Base-by-base conservation (phyloP, 2,888 invertebrate species). In the Spodoptera exigua region DNA sequence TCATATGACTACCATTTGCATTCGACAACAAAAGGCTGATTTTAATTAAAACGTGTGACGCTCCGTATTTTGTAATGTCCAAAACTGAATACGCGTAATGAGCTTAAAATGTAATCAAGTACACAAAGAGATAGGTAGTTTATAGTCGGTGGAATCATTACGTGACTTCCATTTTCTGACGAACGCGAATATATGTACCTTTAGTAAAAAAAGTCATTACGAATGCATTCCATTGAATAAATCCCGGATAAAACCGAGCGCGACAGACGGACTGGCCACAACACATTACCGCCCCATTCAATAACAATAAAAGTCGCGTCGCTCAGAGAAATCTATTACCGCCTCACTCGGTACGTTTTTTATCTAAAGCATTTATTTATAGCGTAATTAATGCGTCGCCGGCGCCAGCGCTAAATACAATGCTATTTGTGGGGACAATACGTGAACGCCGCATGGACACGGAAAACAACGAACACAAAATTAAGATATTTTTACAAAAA, bases 361-460 rank as follows among this genome's bases (percentile, higher is more conserved):
- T 74, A 79, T 74, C 70, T 75, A 73, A 79, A 79, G 69, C 73
- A 75, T 74, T 80, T 84, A 85, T 85, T 84, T 85, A 84, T 83
- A 85, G 82, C 72, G 80, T 84, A 85, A 85, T 84, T 85, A 84
- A 84, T 85, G 84, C 75, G 84, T 83, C 80, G 76, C 76, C 82
- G 81, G 83, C 84, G 84, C 84, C 82, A 76, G 70, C 66, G 73
- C 71, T 81, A 77, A 81, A 81, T 73, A 69, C 77, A 60, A 61
- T 63, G 77, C 80, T 83, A 83, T 84, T 83, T 81, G 79, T 69
- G 70, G 75, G 69, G 56, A 66, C 76, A 77, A 78, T 71, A 66
- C 54, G 73, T 64, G 78, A 68, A 46, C 49, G 70, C 41, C 64
- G 60, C 59, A 45, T 52, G 43, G 34, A 41, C 16, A 56, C 27